Conservation (phyloP, 2,888 invertebrate species). For the Andrena haemorrhoa region DNA sequence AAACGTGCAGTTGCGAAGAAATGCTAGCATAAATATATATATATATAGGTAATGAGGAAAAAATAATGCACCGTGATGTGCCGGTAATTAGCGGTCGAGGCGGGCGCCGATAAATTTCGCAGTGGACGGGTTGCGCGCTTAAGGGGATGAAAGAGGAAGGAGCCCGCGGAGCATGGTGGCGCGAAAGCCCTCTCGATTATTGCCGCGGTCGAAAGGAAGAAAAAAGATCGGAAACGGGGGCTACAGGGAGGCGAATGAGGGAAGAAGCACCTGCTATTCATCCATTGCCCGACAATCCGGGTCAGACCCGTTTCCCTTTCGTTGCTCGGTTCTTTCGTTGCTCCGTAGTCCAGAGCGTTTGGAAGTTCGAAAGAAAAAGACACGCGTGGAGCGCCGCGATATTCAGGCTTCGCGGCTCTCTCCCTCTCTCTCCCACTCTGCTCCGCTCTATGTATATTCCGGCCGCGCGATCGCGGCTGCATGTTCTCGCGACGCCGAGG, state of each 20-base stretch:
- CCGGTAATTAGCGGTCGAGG: conserved; percentile 17
- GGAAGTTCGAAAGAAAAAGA: conserved; percentile 6
- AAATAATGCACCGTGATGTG: conserved; percentile 20
- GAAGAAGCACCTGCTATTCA: conserved; percentile 50
- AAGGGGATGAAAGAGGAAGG: neutral
- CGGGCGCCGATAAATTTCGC: conserved; percentile 24
- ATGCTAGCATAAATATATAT: too few relatives aligned
- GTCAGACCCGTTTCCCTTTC: conserved; percentile 52
- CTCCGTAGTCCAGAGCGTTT: neutral
- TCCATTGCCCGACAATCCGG: conserved; percentile 44
- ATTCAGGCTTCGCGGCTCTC: neutral
- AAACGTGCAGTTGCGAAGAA: too few relatives aligned
- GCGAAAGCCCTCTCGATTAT: neutral
- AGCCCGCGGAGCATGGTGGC: neutral
- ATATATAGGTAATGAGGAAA: neutral
- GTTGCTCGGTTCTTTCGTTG: conserved; percentile 37
- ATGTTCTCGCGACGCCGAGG: conserved; percentile 54
- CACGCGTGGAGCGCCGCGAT: neutral
- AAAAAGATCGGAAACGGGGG: neutral
- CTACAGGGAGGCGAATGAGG: neutral
- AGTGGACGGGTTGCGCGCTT: neutral
- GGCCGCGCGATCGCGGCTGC: conserved; percentile 43
- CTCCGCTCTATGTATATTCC: conserved; percentile 38
- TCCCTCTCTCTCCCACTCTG: neutral
- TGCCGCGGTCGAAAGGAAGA: too few relatives aligned